Percentiles rank a stretch among this genome's conserved stretches.
These are phyloP conservation scores for Cydia pomonella DNA, from an alignment of 1,140 invertebrate genomes.

Conservation along the genomic window DNA sequence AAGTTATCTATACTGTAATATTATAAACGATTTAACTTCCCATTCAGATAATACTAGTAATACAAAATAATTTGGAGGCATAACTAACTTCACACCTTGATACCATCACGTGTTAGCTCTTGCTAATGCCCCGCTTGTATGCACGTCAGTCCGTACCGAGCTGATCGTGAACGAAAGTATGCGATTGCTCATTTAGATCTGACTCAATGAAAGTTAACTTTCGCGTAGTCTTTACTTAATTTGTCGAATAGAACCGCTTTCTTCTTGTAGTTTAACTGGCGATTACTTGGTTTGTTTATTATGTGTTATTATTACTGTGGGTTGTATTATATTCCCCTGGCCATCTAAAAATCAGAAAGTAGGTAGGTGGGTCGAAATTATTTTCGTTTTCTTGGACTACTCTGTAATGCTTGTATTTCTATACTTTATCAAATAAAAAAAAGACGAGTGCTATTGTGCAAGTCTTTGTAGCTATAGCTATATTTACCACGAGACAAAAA, in stretches of 20 bases:
- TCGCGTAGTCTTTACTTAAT: conserved; percentile 26
- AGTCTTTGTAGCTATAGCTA: too few species aligned
- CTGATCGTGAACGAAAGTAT: conserved; percentile 32
- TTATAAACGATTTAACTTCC: too few species aligned
- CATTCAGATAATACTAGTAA: too few species aligned
- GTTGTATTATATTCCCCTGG: not conserved
- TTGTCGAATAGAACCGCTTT: conserved; percentile 27
- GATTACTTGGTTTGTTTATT: not conserved
- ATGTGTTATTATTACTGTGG: not conserved
- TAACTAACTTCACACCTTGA: not conserved
- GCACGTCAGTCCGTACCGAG: not conserved
- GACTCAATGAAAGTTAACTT: conserved; percentile 33
- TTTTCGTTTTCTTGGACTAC: too few species aligned
- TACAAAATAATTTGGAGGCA: not conserved
- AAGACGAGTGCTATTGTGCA: too few species aligned
- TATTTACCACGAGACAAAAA: too few species aligned
- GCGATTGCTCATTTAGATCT: conserved; percentile 32
- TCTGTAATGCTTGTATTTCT: too few species aligned
- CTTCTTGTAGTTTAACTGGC: not conserved
- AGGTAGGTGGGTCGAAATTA: too few species aligned
- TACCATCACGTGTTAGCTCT: conserved; percentile 9
- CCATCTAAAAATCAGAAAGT: too few species aligned
- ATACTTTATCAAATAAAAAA: too few species aligned
- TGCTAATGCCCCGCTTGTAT: not conserved
- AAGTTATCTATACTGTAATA: too few species aligned